A percentile compares a stretch with the other conserved stretches of the same genome.
phyloP scores from a whole-genome alignment of 2,888 invertebrate species.

The Eledona agricola region DNA sequence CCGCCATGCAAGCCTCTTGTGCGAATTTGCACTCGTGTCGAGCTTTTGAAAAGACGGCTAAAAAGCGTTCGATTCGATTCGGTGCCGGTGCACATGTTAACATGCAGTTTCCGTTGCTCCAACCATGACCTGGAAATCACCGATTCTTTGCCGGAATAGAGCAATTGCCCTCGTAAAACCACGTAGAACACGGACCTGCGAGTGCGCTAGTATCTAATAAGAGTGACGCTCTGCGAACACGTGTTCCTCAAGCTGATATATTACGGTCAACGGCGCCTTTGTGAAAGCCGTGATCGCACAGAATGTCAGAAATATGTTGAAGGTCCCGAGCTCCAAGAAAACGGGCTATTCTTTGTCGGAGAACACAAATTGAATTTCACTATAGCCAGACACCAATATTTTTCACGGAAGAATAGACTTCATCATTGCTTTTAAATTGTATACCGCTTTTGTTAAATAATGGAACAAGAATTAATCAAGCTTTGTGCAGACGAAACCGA shows the following conservation, averaged over 20 bases:
- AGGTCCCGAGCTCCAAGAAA: slow-evolving; percentile 46
- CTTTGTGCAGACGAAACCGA: slow-evolving; percentile 25
- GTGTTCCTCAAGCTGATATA: slow-evolving; percentile 53
- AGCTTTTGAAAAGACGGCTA: background rate
- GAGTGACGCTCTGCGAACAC: slow-evolving; percentile 45
- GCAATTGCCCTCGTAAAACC: slow-evolving; percentile 29
- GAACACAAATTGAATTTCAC: slow-evolving; percentile 52
- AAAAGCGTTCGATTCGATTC: background rate
- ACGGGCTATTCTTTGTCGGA: slow-evolving; percentile 46
- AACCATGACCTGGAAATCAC: slow-evolving; percentile 6
- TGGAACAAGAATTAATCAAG: slow-evolving; percentile 36
- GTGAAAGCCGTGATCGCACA: slow-evolving; percentile 45
- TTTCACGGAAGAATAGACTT: slow-evolving; percentile 46
- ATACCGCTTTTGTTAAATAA: slow-evolving; percentile 37
- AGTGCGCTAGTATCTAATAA: slow-evolving; percentile 38
- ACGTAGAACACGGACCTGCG: slow-evolving; percentile 14
- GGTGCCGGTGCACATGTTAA: background rate
- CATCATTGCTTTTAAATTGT: slow-evolving; percentile 37
- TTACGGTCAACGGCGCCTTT: slow-evolving; percentile 52
- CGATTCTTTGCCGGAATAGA: slow-evolving; percentile 21
- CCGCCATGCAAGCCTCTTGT: too few relatives aligned
- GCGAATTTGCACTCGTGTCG: too few relatives aligned
- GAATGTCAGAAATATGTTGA: slow-evolving; percentile 53
- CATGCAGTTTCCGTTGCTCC: slow-evolving; percentile 8
- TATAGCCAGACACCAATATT: slow-evolving; percentile 49